Evolutionary conservation across 2,888 invertebrate species (phyloP), one percentile per base, ranked within the genome.

Genomic region (Eumacrocentrus americanus): DNA sequence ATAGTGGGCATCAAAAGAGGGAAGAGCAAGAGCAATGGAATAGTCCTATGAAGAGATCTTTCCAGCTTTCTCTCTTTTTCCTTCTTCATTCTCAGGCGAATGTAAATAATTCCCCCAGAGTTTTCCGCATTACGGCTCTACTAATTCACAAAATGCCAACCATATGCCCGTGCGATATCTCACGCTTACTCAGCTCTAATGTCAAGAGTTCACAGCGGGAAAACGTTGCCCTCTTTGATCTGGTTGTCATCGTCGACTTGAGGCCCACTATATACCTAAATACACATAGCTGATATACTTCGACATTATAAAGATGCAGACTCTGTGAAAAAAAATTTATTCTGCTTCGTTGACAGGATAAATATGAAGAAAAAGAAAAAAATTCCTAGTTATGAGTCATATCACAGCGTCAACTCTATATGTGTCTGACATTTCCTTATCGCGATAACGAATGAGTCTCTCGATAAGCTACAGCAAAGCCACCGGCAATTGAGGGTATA

Each of bases 401-500:
- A n/a, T n/a, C 38, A 16, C 20, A 14, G 22, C 22, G 23, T 52
- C 11, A 38, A 7, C n/a, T 52, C 4, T 14, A 14, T 38, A 11
- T 23, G 4, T 29, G n/a, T 34, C 14, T 34, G 42, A 54, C 44
- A 42, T 44, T 44, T 54, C 11, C n/a, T n/a, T n/a, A 63, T 62
- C 57, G 59, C 42, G 62, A 64, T 62, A 58, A 55, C 51, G 11
- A 52, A 52, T 52, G 34, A 29, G 53, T 18, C n/a, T 53, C 16
- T n/a, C n/a, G 60, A 64, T 60, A 64, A 60, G 64, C 56, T 37
- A 55, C 56, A 47, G 59, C n/a, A 44, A 38, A 2, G 29, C 34
- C n/a, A n/a, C n/a, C n/a, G n/a, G 12, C 38, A 7, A 9, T 18
- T 44, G 22, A 12, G 40, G 14, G 16, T n/a, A 29, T 16, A 35